Evolutionary conservation across 1,140 invertebrate genomes (phyloP).

Genomic region (Helicorthomorpha holstii): DNA sequence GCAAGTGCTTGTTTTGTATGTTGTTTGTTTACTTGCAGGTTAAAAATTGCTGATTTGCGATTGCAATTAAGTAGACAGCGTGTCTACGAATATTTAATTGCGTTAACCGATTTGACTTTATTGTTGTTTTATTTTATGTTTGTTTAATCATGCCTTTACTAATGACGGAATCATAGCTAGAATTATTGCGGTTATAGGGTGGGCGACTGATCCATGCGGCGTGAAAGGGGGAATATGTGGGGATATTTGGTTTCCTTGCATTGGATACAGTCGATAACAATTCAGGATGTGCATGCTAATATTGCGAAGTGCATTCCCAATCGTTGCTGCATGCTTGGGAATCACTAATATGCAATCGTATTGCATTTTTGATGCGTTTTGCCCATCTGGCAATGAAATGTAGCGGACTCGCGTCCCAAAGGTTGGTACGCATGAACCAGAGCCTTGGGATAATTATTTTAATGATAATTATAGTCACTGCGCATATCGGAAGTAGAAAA

Average conservation of each 20-base stretch:
- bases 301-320: not conserved
- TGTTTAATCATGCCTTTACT: not conserved
- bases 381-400: not conserved
- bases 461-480: not conserved
- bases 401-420: not conserved
- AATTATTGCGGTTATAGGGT: not conserved
- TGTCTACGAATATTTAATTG: not conserved
- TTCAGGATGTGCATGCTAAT: not conserved
- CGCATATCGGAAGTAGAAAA: not conserved
- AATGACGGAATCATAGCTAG: not conserved
- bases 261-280: not conserved
- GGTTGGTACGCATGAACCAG: not conserved
- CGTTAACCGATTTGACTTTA: not conserved
- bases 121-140: not conserved
- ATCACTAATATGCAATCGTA: not conserved
- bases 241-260: not conserved
- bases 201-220: not conserved
- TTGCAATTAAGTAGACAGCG: not conserved
- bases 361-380: not conserved
- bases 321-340: not conserved
- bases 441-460: not conserved
- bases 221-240: not conserved
- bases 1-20: not conserved
- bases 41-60: not conserved
- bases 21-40: not conserved